Percentiles rank a stretch among this genome's conserved stretches.
phyloP scores from a whole-genome alignment of 2,113 vertebrate species.

The Fregata magnificens region DNA sequence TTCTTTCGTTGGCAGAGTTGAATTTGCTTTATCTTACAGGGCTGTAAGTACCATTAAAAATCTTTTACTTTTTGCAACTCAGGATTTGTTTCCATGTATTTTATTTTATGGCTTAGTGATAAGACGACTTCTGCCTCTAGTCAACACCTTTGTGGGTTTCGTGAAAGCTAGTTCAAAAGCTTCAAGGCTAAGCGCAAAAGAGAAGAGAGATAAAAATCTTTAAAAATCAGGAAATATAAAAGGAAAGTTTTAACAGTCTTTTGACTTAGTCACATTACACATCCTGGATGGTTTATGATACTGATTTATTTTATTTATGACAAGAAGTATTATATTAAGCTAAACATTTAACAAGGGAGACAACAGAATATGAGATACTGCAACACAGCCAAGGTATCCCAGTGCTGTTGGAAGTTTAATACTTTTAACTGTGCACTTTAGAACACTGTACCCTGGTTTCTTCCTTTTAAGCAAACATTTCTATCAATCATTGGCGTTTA shows the following conservation, averaged over 20 bases:
- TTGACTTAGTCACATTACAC: not conserved
- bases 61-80: not conserved
- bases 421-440: not conserved
- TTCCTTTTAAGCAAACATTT: not conserved
- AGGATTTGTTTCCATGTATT: not conserved
- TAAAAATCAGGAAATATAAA: not conserved
- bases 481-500: not conserved
- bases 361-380: not conserved
- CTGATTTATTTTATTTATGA: not conserved
- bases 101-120: not conserved
- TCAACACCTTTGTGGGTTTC: not conserved
- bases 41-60: not conserved
- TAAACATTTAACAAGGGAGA: not conserved
- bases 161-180: not conserved
- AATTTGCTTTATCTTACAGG: not conserved
- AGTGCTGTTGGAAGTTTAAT: not conserved
- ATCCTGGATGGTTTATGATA: not conserved
- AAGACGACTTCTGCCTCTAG: not conserved
- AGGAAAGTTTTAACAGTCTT: not conserved
- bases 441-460: not conserved
- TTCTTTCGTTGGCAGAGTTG: not conserved
- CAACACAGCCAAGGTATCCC: not conserved
- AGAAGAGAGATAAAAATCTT: not conserved
- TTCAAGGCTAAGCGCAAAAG: not conserved
- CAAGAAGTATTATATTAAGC: not conserved